Conservation (phyloP, 2,888 invertebrate genomes). For the Drosophila eohydei region DNA sequence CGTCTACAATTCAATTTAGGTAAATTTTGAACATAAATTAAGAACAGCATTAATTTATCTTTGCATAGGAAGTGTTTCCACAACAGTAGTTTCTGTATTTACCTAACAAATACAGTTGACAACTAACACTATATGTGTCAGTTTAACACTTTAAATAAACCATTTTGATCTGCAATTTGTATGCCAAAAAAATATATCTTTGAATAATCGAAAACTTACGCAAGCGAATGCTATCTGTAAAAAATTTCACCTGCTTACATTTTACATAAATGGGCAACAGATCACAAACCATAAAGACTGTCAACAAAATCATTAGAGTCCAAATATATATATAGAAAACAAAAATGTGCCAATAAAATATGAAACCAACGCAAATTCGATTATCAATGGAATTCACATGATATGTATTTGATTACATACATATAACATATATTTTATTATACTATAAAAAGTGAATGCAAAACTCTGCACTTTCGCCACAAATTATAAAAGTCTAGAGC, state of each 20-base stretch:
- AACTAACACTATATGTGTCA: too few relatives aligned
- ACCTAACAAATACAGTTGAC: background rate
- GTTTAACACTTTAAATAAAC: background rate
- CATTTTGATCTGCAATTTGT: background rate
- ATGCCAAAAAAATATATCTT: slow-evolving; percentile 12
- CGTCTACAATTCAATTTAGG: too few relatives aligned
- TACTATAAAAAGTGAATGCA: slow-evolving; percentile 46
- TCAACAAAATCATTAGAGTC: slow-evolving; percentile 50
- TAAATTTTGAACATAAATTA: too few relatives aligned
- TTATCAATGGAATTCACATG: slow-evolving; percentile 9
- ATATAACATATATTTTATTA: slow-evolving; percentile 1
- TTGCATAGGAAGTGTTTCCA: background rate
- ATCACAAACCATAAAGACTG: slow-evolving; percentile 31
- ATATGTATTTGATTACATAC: background rate
- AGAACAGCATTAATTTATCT: too few relatives aligned
- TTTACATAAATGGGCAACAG: slow-evolving; percentile 37
- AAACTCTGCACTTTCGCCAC: slow-evolving; percentile 54
- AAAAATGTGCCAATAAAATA: slow-evolving; percentile 13
- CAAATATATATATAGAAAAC: slow-evolving; percentile 40
- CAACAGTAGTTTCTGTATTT: too few relatives aligned
- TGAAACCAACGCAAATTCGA: slow-evolving; percentile 1
- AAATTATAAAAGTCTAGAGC: slow-evolving; percentile 27
- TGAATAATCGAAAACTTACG: slow-evolving; percentile 28
- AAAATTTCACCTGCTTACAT: slow-evolving; percentile 57
- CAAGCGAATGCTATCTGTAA: slow-evolving; percentile 21